Conservation (phyloP, 2,797 vertebrate species). For the Periparus ater region DNA sequence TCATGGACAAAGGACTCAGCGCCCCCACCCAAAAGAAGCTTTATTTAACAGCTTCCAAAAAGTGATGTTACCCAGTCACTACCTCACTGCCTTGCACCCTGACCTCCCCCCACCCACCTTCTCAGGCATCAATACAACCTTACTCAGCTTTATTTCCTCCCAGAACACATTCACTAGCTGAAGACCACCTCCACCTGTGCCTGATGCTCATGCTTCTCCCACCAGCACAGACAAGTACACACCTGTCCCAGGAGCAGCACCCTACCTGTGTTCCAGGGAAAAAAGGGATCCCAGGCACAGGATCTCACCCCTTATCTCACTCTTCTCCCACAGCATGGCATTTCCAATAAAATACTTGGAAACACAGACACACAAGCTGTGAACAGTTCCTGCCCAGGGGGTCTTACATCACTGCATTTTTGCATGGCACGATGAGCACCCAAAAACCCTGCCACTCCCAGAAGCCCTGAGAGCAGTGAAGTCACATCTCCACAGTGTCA, state of each 20-base stretch:
- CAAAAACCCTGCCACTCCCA: background rate
- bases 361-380: background rate
- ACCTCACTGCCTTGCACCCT: background rate
- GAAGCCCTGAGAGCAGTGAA: background rate
- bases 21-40: fast-evolving
- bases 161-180: background rate
- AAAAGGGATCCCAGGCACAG: background rate
- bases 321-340: background rate
- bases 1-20: background rate
- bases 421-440: fast-evolving
- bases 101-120: background rate
- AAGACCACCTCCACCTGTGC: background rate
- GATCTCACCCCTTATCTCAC: background rate
- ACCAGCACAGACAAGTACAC: fast-evolving
- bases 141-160: background rate
- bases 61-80: background rate
- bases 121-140: background rate
- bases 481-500: background rate
- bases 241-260: background rate
- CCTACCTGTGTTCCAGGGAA: background rate
- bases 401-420: background rate
- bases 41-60: background rate
- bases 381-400: background rate
- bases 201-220: background rate
- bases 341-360: background rate